Conservation (phyloP, 2,888 invertebrate species). For the Leptopterna dolabrata region DNA sequence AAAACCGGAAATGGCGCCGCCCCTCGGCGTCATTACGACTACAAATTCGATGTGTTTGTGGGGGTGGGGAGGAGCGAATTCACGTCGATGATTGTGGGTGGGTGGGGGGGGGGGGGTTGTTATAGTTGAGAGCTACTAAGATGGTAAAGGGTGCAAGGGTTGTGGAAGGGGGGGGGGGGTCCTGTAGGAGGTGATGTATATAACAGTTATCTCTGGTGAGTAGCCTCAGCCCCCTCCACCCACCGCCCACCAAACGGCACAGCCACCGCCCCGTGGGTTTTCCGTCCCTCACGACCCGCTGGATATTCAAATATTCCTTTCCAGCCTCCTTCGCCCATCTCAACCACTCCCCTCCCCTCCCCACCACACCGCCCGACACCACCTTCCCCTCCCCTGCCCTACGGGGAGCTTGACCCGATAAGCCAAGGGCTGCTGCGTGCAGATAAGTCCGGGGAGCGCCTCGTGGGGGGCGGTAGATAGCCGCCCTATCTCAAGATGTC, state of each 20-base stretch:
- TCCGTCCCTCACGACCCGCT: slow-evolving; percentile 28
- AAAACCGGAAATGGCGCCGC: too few species aligned
- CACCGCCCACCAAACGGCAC: too few species aligned
- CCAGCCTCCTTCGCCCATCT: neutral
- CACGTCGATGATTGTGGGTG: too few species aligned
- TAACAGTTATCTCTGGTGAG: slow-evolving; percentile 40
- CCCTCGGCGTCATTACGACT: too few species aligned
- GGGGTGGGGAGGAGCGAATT: too few species aligned
- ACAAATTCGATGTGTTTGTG: too few species aligned
- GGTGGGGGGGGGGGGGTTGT: too few species aligned
- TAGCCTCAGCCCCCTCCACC: slow-evolving; percentile 34
- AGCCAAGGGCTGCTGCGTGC: slow-evolving; percentile 56
- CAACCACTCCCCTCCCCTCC: neutral
- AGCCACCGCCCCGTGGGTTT: neutral
- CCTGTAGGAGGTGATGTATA: slow-evolving; percentile 41
- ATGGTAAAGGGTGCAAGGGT: too few species aligned
- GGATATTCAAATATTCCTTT: slow-evolving; percentile 58
- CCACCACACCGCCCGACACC: too few species aligned
- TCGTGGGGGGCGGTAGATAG: slow-evolving; percentile 54
- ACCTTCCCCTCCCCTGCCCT: neutral
- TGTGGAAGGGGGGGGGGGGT: too few species aligned
- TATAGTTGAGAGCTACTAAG: neutral
- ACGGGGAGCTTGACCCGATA: slow-evolving; percentile 51
- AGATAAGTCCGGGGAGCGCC: slow-evolving; percentile 55
- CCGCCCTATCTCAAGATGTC: slow-evolving; percentile 56